Evolutionary conservation across 1,140 invertebrate species (phyloP), one percentile per base, ranked within the genome.

Genomic region (Magallana angulata): DNA sequence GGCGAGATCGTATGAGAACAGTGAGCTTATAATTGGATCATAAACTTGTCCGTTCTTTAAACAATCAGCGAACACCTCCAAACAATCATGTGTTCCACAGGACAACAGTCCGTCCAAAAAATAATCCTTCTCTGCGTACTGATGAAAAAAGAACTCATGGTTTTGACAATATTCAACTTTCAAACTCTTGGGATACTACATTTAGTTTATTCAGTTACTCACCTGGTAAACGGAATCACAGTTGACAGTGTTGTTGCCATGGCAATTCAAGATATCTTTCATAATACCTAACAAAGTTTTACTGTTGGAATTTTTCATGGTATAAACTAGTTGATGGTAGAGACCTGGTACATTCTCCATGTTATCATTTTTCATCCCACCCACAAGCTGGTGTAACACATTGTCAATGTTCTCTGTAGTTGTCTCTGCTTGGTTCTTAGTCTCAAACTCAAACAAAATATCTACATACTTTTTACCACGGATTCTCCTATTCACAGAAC

Each of bases 61-160:
- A 82, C 82, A 82, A 57, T 85, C 12, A 24, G 60, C 85, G 18
- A 89, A 89, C 57, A 71, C 71, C 12, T 18, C 76, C 18, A 89
- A 80, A 59, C 88, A 89, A 24, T 18, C 59, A 24, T 57, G 56
- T n/a, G 88, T 86, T 12, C 85, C 88, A 82, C 88, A 89, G 5
- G 88, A 87, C 58, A 89, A 24, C 16, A 89, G 57, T 7, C 85
- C 88, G 82, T 89, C 88, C 56, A 87, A 30, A 71, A 87, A 87
- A 56, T 87, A 89, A 36, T 89, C 88, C 58, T 81, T 36, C 56
- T 89, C 85, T 16, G 85, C 12, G 7, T 58, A 85, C 88, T 71
- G 14, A 12, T 36, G 1, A 36, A 36, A 36, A 36, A 36, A 36
- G 5, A 36, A 36, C 1, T 36, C 36, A 36, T 36, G 1, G 36